Evolutionary conservation across 2,113 vertebrate genomes (phyloP).

Genomic region (Chamaea fasciata): DNA sequence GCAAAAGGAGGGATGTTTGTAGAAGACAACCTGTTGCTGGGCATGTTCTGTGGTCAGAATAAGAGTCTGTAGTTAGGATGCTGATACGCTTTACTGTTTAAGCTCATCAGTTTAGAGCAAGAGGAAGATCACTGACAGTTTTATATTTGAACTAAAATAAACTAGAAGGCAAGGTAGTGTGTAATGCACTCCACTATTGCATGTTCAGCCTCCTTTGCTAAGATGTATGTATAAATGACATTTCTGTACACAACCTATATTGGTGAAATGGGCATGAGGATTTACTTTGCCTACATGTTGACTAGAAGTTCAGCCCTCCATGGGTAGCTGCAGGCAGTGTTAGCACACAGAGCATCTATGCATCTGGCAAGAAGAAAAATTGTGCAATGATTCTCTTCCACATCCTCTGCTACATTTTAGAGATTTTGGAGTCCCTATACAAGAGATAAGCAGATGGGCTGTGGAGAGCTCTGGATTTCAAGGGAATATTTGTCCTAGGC

Average conservation of each 20-base stretch:
- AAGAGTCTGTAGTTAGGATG: neutral
- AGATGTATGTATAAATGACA: neutral
- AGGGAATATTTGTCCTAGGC: neutral
- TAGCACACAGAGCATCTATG: neutral
- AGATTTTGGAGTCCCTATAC: neutral
- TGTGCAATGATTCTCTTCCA: neutral
- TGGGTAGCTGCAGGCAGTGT: neutral
- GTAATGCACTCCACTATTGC: accelerated
- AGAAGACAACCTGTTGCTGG: neutral
- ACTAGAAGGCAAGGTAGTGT: neutral
- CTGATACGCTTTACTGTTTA: neutral
- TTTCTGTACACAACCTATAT: neutral
- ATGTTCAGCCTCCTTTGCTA: neutral
- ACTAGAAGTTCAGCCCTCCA: neutral
- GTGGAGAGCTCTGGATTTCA: neutral
- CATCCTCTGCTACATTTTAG: neutral
- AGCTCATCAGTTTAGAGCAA: neutral
- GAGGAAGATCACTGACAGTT: neutral
- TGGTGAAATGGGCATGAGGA: neutral
- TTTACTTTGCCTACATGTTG: neutral
- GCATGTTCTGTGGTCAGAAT: neutral
- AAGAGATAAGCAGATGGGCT: neutral
- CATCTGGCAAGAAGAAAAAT: neutral
- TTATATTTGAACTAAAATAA: neutral
- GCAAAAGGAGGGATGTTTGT: neutral